Conservation (phyloP, 2,113 vertebrate genomes). For the Tragelaphus strepsiceros region DNA sequence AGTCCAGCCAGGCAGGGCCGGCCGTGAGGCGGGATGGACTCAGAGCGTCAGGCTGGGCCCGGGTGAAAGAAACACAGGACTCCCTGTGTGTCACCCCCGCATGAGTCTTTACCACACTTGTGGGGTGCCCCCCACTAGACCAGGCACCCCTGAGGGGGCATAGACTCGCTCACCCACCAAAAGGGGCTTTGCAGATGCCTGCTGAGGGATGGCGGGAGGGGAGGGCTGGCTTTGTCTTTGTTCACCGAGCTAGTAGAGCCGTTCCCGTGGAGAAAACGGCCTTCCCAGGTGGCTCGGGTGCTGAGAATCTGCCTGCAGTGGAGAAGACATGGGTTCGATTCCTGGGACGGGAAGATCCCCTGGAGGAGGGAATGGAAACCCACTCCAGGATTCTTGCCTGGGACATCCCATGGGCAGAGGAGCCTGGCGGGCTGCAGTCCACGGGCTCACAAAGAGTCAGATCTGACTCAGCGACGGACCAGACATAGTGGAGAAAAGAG, state of each 20-base stretch:
- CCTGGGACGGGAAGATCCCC: not conserved
- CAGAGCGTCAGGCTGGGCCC: not conserved
- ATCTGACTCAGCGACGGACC: not conserved
- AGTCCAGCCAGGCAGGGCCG: not conserved
- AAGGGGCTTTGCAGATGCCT: not conserved
- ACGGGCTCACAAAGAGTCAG: not conserved
- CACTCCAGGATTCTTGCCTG: not conserved
- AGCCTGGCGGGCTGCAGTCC: not conserved
- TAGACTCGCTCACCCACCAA: too few relatives aligned
- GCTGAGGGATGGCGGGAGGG: not conserved
- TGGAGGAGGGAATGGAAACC: not conserved
- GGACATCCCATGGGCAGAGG: not conserved
- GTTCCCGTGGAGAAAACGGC: not conserved
- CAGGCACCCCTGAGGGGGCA: rapidly evolving
- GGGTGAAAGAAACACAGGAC: not conserved
- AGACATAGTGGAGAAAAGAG: rapidly evolving
- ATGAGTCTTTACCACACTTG: not conserved
- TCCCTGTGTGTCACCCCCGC: not conserved
- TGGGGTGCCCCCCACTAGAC: not conserved
- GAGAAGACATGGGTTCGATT: not conserved
- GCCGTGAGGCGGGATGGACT: not conserved
- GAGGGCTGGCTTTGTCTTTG: not conserved
- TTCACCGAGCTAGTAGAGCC: not conserved
- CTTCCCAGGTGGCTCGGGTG: not conserved
- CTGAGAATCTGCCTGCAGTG: not conserved